These are phyloP conservation scores for Bombylius discolor DNA, from an alignment of 2,888 invertebrate species.

Conservation along the genomic window DNA sequence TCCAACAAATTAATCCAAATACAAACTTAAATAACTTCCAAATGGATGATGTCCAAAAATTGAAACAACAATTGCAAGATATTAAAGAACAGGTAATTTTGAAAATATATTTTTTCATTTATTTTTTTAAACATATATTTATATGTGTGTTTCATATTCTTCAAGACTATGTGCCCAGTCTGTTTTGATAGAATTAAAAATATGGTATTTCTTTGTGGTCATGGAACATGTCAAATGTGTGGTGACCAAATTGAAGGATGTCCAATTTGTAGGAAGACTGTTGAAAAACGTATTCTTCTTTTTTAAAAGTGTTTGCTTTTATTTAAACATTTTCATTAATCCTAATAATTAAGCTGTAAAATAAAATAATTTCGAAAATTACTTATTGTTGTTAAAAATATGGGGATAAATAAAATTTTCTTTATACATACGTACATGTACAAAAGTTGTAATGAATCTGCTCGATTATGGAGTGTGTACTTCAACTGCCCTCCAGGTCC, in stretches of 20 bases:
- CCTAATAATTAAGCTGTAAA: too few relatives aligned
- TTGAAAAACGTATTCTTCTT: constrained; percentile 87
- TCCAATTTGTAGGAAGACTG: constrained; percentile 92
- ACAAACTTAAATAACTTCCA: constrained; percentile 53
- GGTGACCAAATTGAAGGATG: constrained; percentile 96
- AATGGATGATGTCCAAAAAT: constrained; percentile 71
- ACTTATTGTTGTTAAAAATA: too few relatives aligned
- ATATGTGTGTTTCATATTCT: constrained; percentile 27
- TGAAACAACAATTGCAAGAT: constrained; percentile 90
- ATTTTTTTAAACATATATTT: constrained; percentile 3
- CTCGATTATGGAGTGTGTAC: too few relatives aligned
- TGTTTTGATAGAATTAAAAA: constrained; percentile 95
- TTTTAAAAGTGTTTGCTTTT: constrained; percentile 41
- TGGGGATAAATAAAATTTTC: too few relatives aligned
- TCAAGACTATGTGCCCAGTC: constrained; percentile 93
- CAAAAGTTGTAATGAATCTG: too few relatives aligned
- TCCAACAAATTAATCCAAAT: constrained; percentile 24
- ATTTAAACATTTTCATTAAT: too few relatives aligned
- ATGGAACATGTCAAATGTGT: constrained; percentile 97
- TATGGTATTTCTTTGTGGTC: constrained; percentile 97
- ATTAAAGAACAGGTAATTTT: constrained; percentile 85
- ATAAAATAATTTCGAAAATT: too few relatives aligned
- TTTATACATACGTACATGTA: too few relatives aligned
- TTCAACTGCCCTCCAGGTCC: too few relatives aligned
- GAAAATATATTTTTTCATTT: not conserved